phyloP scores from a whole-genome alignment of 2,888 invertebrate species.

The Drosophila longiperda region DNA sequence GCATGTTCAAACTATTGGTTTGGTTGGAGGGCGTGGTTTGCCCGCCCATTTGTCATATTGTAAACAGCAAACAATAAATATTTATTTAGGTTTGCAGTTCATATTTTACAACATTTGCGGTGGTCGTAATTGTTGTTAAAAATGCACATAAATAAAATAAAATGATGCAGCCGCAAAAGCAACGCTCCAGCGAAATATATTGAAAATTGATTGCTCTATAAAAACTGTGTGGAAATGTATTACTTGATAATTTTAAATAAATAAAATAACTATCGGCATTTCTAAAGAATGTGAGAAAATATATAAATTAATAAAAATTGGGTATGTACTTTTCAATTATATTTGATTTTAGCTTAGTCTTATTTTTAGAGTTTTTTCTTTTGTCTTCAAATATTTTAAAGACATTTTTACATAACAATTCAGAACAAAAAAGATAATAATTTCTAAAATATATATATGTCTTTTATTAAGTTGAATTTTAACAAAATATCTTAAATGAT shows the following conservation, averaged over 20 bases:
- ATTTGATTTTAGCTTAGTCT: background rate
- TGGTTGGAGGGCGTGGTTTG: constrained; percentile 24
- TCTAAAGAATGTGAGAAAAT: background rate
- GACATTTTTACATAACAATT: too few relatives aligned
- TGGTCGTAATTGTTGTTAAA: constrained; percentile 45
- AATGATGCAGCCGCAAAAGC: constrained; percentile 7
- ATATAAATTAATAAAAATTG: background rate
- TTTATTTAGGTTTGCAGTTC: constrained; percentile 77
- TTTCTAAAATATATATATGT: too few relatives aligned
- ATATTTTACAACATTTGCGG: constrained; percentile 70
- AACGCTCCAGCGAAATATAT: background rate
- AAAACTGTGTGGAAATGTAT: background rate
- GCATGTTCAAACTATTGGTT: constrained; percentile 37
- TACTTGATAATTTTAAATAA: background rate
- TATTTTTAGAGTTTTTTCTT: background rate
- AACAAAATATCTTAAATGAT: background rate
- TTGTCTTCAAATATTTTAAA: background rate
- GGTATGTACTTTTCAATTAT: background rate
- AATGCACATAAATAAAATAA: constrained; percentile 41
- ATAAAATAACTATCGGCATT: background rate
- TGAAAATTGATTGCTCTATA: background rate
- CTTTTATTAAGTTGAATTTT: background rate
- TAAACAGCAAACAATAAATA: constrained; percentile 68
- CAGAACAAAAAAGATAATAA: too few relatives aligned
- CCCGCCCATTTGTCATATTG: constrained; percentile 9